phyloP scores from a whole-genome alignment of 2,113 vertebrate genomes.

The Collichthys lucidus region DNA sequence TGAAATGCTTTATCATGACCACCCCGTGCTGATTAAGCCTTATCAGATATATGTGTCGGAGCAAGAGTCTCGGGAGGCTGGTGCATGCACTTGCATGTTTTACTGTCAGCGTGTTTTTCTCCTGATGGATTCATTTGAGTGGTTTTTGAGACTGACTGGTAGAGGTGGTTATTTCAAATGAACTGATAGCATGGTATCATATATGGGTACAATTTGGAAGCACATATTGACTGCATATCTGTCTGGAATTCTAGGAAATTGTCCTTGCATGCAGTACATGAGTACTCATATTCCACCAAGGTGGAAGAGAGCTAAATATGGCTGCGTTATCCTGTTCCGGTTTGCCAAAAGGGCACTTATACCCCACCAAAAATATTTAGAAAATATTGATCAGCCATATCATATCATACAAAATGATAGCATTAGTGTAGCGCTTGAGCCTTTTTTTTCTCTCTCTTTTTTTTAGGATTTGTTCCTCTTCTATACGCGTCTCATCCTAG shows the following conservation, averaged over 20 bases:
- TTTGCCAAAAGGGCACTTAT: background rate
- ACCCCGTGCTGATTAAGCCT: conserved; percentile 77
- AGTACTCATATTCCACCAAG: background rate
- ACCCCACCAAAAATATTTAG: background rate
- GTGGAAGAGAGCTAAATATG: background rate
- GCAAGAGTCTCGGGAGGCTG: conserved; percentile 66
- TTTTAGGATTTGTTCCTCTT: background rate
- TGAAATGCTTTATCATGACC: conserved; percentile 83
- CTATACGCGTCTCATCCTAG: background rate
- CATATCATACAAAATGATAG: background rate
- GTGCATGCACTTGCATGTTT: conserved; percentile 63
- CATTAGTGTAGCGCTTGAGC: background rate
- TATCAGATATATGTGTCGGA: conserved; percentile 75
- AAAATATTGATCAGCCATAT: conserved; percentile 19
- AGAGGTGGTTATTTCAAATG: conserved; percentile 42
- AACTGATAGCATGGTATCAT: conserved; percentile 33
- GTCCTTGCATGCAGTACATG: background rate
- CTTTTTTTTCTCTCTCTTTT: background rate
- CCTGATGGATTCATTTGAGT: conserved; percentile 51
- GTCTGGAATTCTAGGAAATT: conserved; percentile 24
- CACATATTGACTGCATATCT: background rate
- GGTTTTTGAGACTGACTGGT: conserved; percentile 50
- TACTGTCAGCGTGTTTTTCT: conserved; percentile 42
- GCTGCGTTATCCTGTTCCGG: background rate
- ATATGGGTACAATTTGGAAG: conserved; percentile 9